phyloP scores from a whole-genome alignment of 2,888 invertebrate species.

The Drosophila conformis region DNA sequence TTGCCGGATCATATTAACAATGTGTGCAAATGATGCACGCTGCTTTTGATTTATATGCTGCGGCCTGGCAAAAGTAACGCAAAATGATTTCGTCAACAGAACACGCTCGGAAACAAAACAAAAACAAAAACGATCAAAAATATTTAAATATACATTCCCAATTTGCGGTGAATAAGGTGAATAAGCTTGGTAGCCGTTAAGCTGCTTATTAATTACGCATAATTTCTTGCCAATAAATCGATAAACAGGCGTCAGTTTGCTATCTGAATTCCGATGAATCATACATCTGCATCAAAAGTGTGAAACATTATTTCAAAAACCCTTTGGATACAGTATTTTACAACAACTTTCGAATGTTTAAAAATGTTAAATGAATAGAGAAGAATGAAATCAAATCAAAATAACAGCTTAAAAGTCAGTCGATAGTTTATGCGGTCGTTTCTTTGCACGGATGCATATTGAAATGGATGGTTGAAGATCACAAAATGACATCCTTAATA shows the following conservation, averaged over 20 bases:
- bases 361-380: no score
- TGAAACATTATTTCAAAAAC: not conserved
- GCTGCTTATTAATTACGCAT: slow-evolving; percentile 21
- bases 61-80: slow-evolving; percentile 22
- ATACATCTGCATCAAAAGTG: not conserved
- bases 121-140: slow-evolving; percentile 21
- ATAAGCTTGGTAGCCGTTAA: slow-evolving; percentile 26
- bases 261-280: slow-evolving; percentile 7
- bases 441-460: not conserved
- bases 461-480: not conserved
- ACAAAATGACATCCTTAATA: not conserved
- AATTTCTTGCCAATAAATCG: slow-evolving; percentile 35
- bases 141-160: slow-evolving; percentile 29
- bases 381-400: not conserved
- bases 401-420: not conserved
- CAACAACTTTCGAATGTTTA: not conserved
- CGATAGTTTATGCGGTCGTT: not conserved
- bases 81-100: slow-evolving; percentile 53
- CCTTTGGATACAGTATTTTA: not conserved
- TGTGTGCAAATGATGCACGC: slow-evolving; percentile 61
- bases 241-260: slow-evolving; percentile 4
- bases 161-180: slow-evolving; percentile 8
- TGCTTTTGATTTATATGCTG: slow-evolving; percentile 40
- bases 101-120: slow-evolving; percentile 18
- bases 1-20: slow-evolving; percentile 35